A percentile compares a stretch with the other conserved stretches of the same genome.
phyloP scores from a whole-genome alignment of 1,140 invertebrate genomes.

The Onthophagus taurus region DNA sequence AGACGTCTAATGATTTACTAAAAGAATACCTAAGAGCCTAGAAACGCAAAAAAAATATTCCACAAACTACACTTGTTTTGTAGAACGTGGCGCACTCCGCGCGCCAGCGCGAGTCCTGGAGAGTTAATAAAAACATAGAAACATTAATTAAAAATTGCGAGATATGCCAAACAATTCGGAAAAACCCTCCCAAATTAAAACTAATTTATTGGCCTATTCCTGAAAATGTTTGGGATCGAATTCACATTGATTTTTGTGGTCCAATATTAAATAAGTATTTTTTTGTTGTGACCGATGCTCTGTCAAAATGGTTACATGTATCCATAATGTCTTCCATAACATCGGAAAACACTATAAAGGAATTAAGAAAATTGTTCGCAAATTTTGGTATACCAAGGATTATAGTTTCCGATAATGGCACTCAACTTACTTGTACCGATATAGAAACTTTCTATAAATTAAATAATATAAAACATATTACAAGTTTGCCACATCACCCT shows the following conservation, averaged over 20 bases:
- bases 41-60: no score
- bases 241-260: conserved; percentile 43
- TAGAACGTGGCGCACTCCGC: no score
- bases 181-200: not conserved
- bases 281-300: conserved; percentile 37
- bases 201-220: not conserved
- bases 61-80: no score
- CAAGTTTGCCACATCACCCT: conserved; percentile 30
- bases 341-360: conserved; percentile 6
- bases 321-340: conserved; percentile 13
- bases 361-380: conserved; percentile 7
- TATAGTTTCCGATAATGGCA: conserved; percentile 31
- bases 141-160: not conserved
- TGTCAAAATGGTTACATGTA: conserved; percentile 38
- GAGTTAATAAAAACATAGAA: conserved; percentile 4
- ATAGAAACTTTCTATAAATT: conserved; percentile 27
- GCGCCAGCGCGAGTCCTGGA: no score
- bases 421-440: conserved; percentile 23
- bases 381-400: conserved; percentile 29
- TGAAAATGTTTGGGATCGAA: conserved; percentile 27
- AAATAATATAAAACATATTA: conserved; percentile 29
- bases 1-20: no score
- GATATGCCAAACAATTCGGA: not conserved
- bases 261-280: conserved; percentile 34
- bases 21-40: no score